Base-by-base conservation (phyloP, 2,797 vertebrate genomes). In the Trachurus trachurus region DNA sequence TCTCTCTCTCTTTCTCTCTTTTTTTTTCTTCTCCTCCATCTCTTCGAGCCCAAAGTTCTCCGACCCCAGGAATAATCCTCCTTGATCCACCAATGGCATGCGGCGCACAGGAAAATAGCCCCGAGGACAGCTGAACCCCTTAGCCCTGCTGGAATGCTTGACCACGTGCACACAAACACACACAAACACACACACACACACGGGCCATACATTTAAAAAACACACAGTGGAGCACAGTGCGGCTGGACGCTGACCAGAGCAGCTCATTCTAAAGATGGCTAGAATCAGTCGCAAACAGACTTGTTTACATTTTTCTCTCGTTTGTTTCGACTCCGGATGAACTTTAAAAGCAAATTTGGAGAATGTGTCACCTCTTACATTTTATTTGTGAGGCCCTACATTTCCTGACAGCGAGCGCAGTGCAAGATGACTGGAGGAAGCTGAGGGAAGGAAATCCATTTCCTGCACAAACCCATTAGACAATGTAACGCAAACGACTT, bases 61-160 rank as follows among this genome's bases (percentile, higher is more conserved):
- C 59, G 50, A 84, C 85, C 87, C 76, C 81, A 26, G 82, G 84
- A 89, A 87, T 92, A 91, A 94, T 92, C 86, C 89, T 76, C 53
- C 74, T 60, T 88, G 84, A 90, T 93, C 87, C 79, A 66, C 65
- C 86, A 62, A 78, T 88, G 91, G 93, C 90, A 92, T 90, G 88
- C 84, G 17, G 83, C 21, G 16, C 62, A 45, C 84, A 73, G 87
- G 78, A 88, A 94, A 93, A 93, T 92, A 94, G 88, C 86, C 73
- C 71, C 52, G 80, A 75, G 82, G 83, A 91, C 93, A 94, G 92
- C 91, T 93, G 88, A 94, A 87, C 73, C 87, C 80, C 86, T 90
- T 89, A 87, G 91, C 78, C 79, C 76, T 6, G 74, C 78, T 87
- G 91, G 94, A 94, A 94, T 95, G 93, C 83, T 79, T 60, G 78